Base-by-base conservation (phyloP, 1,140 invertebrate species). In the Cecropterus lyciades region DNA sequence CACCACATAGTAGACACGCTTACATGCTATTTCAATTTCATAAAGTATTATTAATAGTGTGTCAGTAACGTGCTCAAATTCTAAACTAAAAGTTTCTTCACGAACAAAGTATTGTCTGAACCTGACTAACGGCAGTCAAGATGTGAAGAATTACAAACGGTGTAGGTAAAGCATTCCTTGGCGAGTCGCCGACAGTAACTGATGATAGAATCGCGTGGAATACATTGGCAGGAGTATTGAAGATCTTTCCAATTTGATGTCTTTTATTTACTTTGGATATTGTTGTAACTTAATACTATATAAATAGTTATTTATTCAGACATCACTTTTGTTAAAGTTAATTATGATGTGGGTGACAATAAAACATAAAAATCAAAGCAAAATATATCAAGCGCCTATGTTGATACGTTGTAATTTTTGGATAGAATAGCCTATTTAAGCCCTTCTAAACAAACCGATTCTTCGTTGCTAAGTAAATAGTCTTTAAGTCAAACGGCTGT, bases 91-190 rank as follows among this genome's bases (percentile, higher is more conserved):
- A 33, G 9, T 33, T 33, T 33, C 10, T 37, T 33, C 9, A 8
- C 10, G 1, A 43, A 43, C 40, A 43, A 43, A 43, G 40, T 11
- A 43, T 40, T 40, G 1, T 14, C 40, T 14, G 14, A 6, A 43
- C 11, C 40, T 43, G 13, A 13, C 40, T 52, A 52, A 52, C 24
- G 24, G 24, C 49, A 30, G 49, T 33, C 49, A 52, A 27, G n/a
- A 14, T 52, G 49, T 30, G 24, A 52, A 52, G 27, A 17, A 52
- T 30, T 52, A 27, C 20, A 52, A 52, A 30, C 24, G 49, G n/a
- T 7, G n/a, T 27, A 30, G 27, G 53, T 17, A 40, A 68, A 46
- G 59, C 69, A 77, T 77, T 73, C 71, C 51, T 69, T 65, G 66
- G 57, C 53, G 37, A 65, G 30, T 57, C 62, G 65, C 63, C 69